phyloP scores from a whole-genome alignment of 2,888 invertebrate species.

The Caenorhabditis afra region DNA sequence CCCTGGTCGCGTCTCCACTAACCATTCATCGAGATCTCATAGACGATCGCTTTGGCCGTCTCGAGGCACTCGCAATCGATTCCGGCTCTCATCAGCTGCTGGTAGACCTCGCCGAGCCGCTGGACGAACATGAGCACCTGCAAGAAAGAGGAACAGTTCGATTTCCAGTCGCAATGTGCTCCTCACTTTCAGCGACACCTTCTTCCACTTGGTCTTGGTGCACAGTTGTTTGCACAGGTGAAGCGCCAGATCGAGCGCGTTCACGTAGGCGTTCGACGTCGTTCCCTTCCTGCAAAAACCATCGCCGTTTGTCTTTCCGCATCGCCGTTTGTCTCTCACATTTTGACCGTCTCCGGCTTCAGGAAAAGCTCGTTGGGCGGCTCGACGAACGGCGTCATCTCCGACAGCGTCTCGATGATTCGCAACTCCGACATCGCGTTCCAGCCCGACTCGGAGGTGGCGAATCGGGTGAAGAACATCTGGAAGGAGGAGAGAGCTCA shows the following conservation, averaged over 20 bases:
- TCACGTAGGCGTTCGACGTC: conserved; percentile 48
- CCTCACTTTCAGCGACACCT: conserved; percentile 60
- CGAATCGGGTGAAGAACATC: conserved; percentile 60
- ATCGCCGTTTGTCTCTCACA: conserved; percentile 22
- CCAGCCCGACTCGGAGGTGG: conserved; percentile 64
- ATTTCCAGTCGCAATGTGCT: neutral
- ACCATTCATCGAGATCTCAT: conserved; percentile 64
- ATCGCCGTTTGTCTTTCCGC: too few species aligned
- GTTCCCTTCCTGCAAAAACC: conserved; percentile 59
- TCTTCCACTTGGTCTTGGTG: conserved; percentile 69
- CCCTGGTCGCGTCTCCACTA: too few species aligned
- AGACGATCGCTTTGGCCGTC: conserved; percentile 49
- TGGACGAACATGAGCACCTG: conserved; percentile 64
- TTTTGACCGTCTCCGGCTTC: conserved; percentile 63
- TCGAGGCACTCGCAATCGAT: conserved; percentile 54
- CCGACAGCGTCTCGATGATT: conserved; percentile 61
- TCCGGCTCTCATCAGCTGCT: conserved; percentile 69
- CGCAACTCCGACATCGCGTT: conserved; percentile 61
- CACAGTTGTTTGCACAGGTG: conserved; percentile 65
- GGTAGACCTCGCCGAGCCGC: conserved; percentile 62
- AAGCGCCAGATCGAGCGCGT: conserved; percentile 58
- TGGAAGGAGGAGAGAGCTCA: conserved; percentile 38
- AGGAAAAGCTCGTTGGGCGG: conserved; percentile 69
- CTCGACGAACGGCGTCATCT: conserved; percentile 51
- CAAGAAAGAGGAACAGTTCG: too few species aligned